A percentile compares a stretch with the other conserved stretches of the same genome.
Evolutionary conservation across 1,140 invertebrate genomes (phyloP).

Genomic region (Drosophila parabipectinata): DNA sequence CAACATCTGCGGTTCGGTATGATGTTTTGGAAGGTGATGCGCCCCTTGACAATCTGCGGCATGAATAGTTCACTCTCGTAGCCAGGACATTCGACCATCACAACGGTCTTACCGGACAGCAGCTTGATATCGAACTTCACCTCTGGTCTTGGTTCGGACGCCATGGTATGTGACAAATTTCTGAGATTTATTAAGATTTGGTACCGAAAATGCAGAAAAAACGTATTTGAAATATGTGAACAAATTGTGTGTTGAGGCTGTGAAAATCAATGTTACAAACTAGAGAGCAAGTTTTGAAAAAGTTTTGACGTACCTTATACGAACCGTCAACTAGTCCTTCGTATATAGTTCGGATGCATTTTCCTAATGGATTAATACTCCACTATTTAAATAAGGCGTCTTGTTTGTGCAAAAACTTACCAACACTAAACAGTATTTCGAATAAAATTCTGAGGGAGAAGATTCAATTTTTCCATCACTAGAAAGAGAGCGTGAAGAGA

Average conservation of each 20-base stretch:
- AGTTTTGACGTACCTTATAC: constrained; percentile 22
- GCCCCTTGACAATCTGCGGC: constrained; percentile 64
- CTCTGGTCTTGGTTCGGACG: background rate
- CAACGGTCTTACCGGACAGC: constrained; percentile 68
- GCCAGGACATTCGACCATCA: constrained; percentile 59
- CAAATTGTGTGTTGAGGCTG: background rate
- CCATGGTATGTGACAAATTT: constrained; percentile 23
- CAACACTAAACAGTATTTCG: background rate
- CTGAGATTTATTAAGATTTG: background rate
- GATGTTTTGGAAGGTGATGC: constrained; percentile 69
- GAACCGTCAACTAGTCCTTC: background rate
- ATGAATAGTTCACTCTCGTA: constrained; percentile 70
- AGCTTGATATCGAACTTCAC: constrained; percentile 56
- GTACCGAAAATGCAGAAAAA: background rate
- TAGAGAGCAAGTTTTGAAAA: background rate
- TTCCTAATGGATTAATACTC: background rate
- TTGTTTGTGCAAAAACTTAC: background rate
- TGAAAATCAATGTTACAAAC: constrained; percentile 1
- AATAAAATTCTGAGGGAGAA: constrained; percentile 2
- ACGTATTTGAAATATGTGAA: constrained; percentile 5
- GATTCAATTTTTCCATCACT: background rate
- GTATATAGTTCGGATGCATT: background rate
- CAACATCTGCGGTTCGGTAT: constrained; percentile 68
- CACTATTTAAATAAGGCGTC: background rate
- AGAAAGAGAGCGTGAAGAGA: no score